Evolutionary conservation across 1,140 invertebrate genomes (phyloP).

Genomic region (Araneus ventricosus): DNA sequence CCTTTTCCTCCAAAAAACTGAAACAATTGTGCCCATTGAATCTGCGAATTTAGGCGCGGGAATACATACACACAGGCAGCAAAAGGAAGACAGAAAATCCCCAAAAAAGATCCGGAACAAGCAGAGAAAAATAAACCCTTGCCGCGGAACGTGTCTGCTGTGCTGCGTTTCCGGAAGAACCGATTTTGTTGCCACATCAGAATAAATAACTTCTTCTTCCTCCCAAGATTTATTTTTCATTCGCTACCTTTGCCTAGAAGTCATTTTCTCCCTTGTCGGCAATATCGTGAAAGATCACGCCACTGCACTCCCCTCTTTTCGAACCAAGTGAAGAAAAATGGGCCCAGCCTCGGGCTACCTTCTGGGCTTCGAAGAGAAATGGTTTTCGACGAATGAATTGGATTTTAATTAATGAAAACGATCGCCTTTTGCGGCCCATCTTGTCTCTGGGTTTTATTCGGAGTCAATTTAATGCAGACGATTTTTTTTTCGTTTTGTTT

Average conservation of each 20-base stretch:
- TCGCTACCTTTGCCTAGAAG: slow-evolving; percentile 40
- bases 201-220: slow-evolving; percentile 53
- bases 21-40: slow-evolving; percentile 16
- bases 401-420: slow-evolving; percentile 64
- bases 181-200: slow-evolving; percentile 39
- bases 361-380: not conserved
- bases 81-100: not conserved
- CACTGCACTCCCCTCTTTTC: not conserved
- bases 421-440: slow-evolving; percentile 23
- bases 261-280: slow-evolving; percentile 51
- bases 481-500: not conserved
- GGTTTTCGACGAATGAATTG: slow-evolving; percentile 12
- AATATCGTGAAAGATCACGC: slow-evolving; percentile 49
- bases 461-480: slow-evolving; percentile 3
- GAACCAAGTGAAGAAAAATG: slow-evolving; percentile 2
- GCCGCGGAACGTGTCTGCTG: not conserved
- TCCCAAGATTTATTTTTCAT: slow-evolving; percentile 45
- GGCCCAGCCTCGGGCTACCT: not conserved
- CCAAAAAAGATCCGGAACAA: not conserved
- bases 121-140: not conserved
- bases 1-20: not conserved
- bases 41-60: not conserved
- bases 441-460: slow-evolving; percentile 1
- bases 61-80: not conserved
- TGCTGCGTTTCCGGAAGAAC: not conserved